Evolutionary conservation across 2,797 vertebrate species (phyloP), one percentile per base, ranked within the genome.

Genomic region (Triplophysa bombifrons): DNA sequence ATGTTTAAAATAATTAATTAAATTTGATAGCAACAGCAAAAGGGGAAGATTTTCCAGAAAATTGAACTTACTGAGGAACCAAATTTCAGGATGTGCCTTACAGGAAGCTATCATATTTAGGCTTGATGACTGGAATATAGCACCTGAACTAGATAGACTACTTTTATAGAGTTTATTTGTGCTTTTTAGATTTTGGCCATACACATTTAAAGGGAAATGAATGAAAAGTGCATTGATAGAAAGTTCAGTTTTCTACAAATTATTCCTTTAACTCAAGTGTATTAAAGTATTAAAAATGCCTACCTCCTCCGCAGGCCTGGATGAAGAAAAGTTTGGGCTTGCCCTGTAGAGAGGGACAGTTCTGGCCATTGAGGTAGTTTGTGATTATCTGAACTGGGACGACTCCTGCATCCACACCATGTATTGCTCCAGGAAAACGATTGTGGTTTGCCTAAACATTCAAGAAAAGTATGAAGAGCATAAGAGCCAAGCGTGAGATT

Each of bases 311-410:
- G 61, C 98, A 99, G 74, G 98, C 98, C 90, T 99, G 98, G 89
- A 99, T 96, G 87, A 99, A 97, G 89, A 99, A 98, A 5, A 99
- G 90, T 81, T 99, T 99, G 63, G 98, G 98, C 87, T 99, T 99
- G 85, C 96, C 94, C 84, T 97, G 92, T 82, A 99, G 78, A 19
- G 94, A 94, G 0, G 93, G 95, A 87, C 96, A 97, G 74, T 93
- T 56, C 72, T 88, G 88, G 69, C 98, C 98, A 0, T 95, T 95
- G 82, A 99, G 95, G 88, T 89, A 95, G 87, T 91, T 95, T 83
- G 98, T 96, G 70, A 98, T 95, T 46, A 58, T 76, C 90, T 99
- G 96, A 1, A 99, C 84, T 0, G 94, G 82, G 77, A 99, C 87
- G 1, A 68, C 1, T 3, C 67, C 77, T 30, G 97, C 98, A 1